phyloP scores from a whole-genome alignment of 2,113 vertebrate genomes.

The Sciurus niger region DNA sequence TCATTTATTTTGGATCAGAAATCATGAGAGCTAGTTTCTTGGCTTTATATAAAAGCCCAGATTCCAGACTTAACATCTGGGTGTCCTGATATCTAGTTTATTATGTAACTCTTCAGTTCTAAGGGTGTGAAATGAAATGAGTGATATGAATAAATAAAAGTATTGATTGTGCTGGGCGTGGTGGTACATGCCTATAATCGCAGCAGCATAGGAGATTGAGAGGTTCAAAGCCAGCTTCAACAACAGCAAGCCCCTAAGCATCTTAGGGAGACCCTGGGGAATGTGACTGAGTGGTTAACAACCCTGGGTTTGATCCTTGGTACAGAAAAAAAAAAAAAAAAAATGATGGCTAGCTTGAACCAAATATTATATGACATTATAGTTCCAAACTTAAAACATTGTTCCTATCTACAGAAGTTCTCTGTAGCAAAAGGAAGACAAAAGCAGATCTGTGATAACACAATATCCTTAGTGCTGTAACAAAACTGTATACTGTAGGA shows the following conservation, averaged over 20 bases:
- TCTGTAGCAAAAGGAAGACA: background rate
- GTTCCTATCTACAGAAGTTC: background rate
- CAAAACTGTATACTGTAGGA: background rate
- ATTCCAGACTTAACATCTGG: background rate
- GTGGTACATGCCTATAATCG: too few species aligned
- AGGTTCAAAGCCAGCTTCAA: too few species aligned
- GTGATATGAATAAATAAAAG: slow-evolving; percentile 30
- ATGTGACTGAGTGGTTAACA: too few species aligned
- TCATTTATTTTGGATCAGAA: background rate
- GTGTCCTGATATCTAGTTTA: background rate
- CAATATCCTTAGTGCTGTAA: background rate
- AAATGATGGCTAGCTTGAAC: background rate
- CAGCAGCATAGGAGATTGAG: too few species aligned
- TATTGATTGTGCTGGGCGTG: background rate
- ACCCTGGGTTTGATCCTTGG: too few species aligned
- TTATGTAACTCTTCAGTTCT: slow-evolving; percentile 24
- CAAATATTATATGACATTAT: background rate
- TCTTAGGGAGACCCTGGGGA: too few species aligned
- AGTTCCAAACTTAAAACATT: slow-evolving; percentile 38
- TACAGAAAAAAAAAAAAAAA: background rate
- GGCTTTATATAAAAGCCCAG: background rate
- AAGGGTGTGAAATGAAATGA: slow-evolving; percentile 26
- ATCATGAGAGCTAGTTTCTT: background rate
- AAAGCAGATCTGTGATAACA: background rate
- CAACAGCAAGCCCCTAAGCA: too few species aligned